These are phyloP conservation scores for Amorpha juglandis DNA, from an alignment of 2,888 invertebrate species.

Conservation along the genomic window DNA sequence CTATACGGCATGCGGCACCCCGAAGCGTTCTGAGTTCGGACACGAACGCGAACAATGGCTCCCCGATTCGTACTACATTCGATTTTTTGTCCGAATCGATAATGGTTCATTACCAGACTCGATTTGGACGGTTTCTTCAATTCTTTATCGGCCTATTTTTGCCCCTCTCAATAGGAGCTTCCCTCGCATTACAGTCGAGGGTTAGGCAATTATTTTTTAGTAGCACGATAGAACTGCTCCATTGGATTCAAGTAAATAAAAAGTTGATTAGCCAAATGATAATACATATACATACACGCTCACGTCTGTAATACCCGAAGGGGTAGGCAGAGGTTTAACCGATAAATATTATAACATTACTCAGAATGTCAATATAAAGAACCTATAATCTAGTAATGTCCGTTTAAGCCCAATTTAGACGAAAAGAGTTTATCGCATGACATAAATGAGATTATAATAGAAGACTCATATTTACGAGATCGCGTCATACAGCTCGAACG, in stretches of 20 bases:
- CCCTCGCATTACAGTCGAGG: neutral
- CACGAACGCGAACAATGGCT: conserved; percentile 15
- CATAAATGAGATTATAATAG: too few relatives aligned
- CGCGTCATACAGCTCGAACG: too few relatives aligned
- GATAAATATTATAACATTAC: too few relatives aligned
- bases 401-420: too few relatives aligned
- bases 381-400: too few relatives aligned
- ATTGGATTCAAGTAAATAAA: neutral
- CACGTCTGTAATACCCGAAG: too few relatives aligned
- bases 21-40: conserved; percentile 18
- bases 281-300: too few relatives aligned
- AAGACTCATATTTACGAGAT: too few relatives aligned
- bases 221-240: neutral
- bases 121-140: conserved; percentile 9
- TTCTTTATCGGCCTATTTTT: conserved; percentile 12
- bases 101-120: conserved; percentile 21
- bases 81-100: conserved; percentile 16
- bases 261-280: neutral
- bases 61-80: conserved; percentile 11
- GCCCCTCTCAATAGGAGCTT: neutral
- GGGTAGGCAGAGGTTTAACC: too few relatives aligned
- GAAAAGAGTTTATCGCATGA: too few relatives aligned
- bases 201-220: conserved; percentile 16
- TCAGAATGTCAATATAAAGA: too few relatives aligned
- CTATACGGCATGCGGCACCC: conserved; percentile 6